Evolutionary conservation across 2,113 vertebrate species (phyloP), one percentile per base, ranked within the genome.

Genomic region (Menidia beryllina): DNA sequence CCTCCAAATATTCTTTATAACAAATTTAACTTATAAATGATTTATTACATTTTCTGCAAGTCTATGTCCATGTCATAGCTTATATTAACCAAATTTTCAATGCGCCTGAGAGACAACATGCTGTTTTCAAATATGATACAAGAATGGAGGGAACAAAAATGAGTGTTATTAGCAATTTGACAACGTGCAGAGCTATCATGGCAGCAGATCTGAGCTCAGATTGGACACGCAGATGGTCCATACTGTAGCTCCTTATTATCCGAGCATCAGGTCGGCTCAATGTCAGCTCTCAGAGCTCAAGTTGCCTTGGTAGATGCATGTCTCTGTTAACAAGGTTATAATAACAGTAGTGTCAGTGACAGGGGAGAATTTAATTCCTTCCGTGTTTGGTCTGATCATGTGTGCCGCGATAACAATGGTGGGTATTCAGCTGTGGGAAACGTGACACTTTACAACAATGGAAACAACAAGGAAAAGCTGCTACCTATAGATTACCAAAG

Each of bases 251-350:
- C 59, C 47, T 76, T 60, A 71, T 86, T 72, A 81, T 83, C 64
- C 52, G 14, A 64, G 55, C 59, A 56, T 75, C 58, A 74, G 61
- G 55, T 64, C 69, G 59, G 62, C 66, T 75, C 10, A 27, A 63
- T 83, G 80, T 71, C 58, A 72, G 52, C 34, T 79, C 57, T 64
- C 43, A 52, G 56, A 43, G 63, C 67, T 75, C 39, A 41, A 57
- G 70, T 49, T 25, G 9, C 21, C 56, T 69, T 38, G 66, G 63
- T 69, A 58, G 79, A 72, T 72, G 66, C 24, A 49, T 73, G 60
- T 64, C 60, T 75, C 60, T 78, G 67, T 79, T 75, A 86, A 77
- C 53, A 36, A 10, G 2, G 36, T 62, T 60, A 67, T 69, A 77
- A 85, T 75, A 79, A 71, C 69, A 50, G 48, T 21, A 34, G 27